Conservation (phyloP, 2,113 vertebrate species). For the Tyrannus savana region DNA sequence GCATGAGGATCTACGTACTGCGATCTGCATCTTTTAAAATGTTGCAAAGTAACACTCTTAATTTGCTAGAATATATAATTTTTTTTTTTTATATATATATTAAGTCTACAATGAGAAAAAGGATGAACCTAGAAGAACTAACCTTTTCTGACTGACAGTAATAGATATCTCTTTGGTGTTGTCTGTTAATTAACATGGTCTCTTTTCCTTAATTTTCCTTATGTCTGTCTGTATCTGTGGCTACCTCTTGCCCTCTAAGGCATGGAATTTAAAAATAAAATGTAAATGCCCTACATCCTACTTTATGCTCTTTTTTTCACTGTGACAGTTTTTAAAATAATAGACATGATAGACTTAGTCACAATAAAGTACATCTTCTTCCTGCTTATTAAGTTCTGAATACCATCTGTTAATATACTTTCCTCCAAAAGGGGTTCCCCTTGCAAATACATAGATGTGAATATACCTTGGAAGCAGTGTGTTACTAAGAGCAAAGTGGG, state of each 20-base stretch:
- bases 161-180: background rate
- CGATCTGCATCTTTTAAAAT: background rate
- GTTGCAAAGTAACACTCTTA: background rate
- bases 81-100: background rate
- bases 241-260: background rate
- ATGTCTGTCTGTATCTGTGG: background rate
- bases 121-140: background rate
- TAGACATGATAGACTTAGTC: background rate
- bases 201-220: background rate
- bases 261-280: background rate
- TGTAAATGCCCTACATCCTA: background rate
- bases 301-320: background rate
- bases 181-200: background rate
- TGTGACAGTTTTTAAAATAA: background rate
- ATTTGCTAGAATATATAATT: background rate
- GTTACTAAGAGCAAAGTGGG: background rate
- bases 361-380: background rate
- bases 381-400: background rate
- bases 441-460: background rate
- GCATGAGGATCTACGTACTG: background rate
- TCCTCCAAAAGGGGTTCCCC: background rate
- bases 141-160: slow-evolving; percentile 17
- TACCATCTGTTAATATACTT: background rate
- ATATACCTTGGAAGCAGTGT: background rate
- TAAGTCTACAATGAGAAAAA: background rate